Percentiles rank a stretch among this genome's conserved stretches.
Conservation (phyloP, 2,888 invertebrate species). For the Amorpha juglandis region DNA sequence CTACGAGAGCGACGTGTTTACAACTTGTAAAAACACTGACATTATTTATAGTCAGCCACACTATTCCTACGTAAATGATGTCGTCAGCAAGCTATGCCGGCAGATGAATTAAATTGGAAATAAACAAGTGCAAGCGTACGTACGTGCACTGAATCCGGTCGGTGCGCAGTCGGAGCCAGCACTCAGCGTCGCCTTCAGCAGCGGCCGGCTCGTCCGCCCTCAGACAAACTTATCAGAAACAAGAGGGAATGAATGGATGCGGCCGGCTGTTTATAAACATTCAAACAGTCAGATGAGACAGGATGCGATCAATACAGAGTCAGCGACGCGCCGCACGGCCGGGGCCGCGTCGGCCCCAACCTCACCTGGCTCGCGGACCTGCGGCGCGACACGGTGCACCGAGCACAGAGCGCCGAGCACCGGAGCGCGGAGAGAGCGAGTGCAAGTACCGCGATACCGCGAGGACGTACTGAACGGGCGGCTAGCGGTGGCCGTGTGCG, state of each 20-base stretch:
- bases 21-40: slow-evolving; percentile 43
- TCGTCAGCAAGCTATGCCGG: slow-evolving; percentile 42
- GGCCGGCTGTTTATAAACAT: slow-evolving; percentile 83
- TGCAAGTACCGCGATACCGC: slow-evolving; percentile 52
- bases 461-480: slow-evolving; percentile 67
- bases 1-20: slow-evolving; percentile 42
- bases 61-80: slow-evolving; percentile 49
- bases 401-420: slow-evolving; percentile 52
- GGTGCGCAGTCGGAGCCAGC: slow-evolving; percentile 45
- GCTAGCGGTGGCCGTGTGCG: slow-evolving; percentile 66
- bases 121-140: slow-evolving; percentile 65
- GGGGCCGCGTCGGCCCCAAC: slow-evolving; percentile 65
- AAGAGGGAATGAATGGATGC: slow-evolving; percentile 68
- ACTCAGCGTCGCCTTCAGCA: slow-evolving; percentile 56
- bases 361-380: slow-evolving; percentile 66
- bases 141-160: slow-evolving; percentile 64
- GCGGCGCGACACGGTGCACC: slow-evolving; percentile 52
- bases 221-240: slow-evolving; percentile 67
- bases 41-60: slow-evolving; percentile 51
- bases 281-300: slow-evolving; percentile 61
- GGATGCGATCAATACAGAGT: slow-evolving; percentile 66
- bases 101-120: slow-evolving; percentile 46
- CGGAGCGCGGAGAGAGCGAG: slow-evolving; percentile 46
- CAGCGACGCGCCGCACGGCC: slow-evolving; percentile 52
- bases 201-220: slow-evolving; percentile 54